These are phyloP conservation scores for Clinocottus analis DNA, from an alignment of 2,113 vertebrate species.

Conservation along the genomic window DNA sequence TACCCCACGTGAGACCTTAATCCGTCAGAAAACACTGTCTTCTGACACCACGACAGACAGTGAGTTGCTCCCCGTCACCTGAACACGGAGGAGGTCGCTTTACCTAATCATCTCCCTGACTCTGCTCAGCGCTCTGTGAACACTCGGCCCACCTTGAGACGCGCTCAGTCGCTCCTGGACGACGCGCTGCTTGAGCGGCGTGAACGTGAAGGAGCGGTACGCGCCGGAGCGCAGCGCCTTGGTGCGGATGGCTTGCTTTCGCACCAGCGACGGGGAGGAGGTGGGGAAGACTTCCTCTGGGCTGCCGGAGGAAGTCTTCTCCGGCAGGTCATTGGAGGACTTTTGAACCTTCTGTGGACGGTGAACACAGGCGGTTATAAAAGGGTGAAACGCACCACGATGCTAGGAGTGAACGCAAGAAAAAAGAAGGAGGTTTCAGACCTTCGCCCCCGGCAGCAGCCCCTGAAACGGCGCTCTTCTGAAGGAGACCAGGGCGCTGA, in stretches of 20 bases:
- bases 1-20: constrained; percentile 21
- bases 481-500: constrained; percentile 94
- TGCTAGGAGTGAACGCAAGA: no score
- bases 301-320: no score
- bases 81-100: constrained; percentile 44
- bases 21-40: not conserved
- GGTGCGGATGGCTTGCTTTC: constrained; percentile 93
- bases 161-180: constrained; percentile 82
- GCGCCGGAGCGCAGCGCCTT: constrained; percentile 93
- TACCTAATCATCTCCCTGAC: constrained; percentile 82
- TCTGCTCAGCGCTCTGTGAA: constrained; percentile 78
- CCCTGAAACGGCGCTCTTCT: constrained; percentile 85
- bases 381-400: not conserved
- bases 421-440: constrained; percentile 54
- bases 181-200: constrained; percentile 84
- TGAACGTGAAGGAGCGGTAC: constrained; percentile 91
- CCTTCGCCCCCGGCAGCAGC: constrained; percentile 75
- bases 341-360: constrained; percentile 46
- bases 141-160: constrained; percentile 81
- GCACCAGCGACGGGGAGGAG: constrained; percentile 90
- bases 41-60: constrained; percentile 50
- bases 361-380: not conserved
- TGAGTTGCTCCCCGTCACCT: constrained; percentile 46
- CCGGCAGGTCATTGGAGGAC: constrained; percentile 36
- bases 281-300: constrained; percentile 82